Evolutionary conservation across 2,797 vertebrate genomes (phyloP).

Genomic region (Bovichtus diacanthus): DNA sequence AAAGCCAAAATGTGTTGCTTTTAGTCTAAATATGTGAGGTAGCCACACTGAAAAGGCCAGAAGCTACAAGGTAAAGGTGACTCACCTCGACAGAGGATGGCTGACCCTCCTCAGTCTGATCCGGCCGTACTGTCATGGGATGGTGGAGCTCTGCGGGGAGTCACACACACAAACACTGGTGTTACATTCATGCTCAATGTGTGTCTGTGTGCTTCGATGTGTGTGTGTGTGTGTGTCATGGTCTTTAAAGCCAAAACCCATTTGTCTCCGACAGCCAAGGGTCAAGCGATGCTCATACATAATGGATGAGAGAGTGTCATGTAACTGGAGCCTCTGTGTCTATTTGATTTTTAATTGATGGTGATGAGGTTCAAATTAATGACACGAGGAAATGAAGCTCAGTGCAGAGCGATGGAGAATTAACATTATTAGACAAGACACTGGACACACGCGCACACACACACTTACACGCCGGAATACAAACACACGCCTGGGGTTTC

Average conservation of each 20-base stretch:
- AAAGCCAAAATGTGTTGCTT: neutral
- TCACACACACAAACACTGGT: constrained; percentile 35
- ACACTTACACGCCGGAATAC: constrained; percentile 2
- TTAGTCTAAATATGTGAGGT: neutral
- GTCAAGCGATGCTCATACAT: constrained; percentile 44
- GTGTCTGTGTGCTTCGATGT: neutral
- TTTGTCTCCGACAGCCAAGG: constrained; percentile 1
- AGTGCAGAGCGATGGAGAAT: constrained; percentile 23
- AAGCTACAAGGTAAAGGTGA: neutral
- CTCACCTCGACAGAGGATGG: constrained; percentile 75
- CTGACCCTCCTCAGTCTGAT: constrained; percentile 74
- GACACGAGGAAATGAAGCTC: constrained; percentile 53
- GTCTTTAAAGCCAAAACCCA: constrained; percentile 4
- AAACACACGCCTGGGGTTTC: constrained; percentile 60
- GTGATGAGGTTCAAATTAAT: constrained; percentile 49
- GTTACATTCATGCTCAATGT: constrained; percentile 12
- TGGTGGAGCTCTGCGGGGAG: constrained; percentile 77
- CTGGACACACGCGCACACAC: constrained; percentile 27
- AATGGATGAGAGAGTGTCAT: constrained; percentile 33
- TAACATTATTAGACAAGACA: constrained; percentile 62
- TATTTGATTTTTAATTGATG: constrained; percentile 54
- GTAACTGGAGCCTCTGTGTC: constrained; percentile 14
- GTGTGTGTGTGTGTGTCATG: neutral
- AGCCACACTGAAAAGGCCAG: neutral
- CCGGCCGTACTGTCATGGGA: constrained; percentile 74